These are phyloP conservation scores for Torymus auratus DNA, from an alignment of 2,888 invertebrate genomes.

Conservation along the genomic window DNA sequence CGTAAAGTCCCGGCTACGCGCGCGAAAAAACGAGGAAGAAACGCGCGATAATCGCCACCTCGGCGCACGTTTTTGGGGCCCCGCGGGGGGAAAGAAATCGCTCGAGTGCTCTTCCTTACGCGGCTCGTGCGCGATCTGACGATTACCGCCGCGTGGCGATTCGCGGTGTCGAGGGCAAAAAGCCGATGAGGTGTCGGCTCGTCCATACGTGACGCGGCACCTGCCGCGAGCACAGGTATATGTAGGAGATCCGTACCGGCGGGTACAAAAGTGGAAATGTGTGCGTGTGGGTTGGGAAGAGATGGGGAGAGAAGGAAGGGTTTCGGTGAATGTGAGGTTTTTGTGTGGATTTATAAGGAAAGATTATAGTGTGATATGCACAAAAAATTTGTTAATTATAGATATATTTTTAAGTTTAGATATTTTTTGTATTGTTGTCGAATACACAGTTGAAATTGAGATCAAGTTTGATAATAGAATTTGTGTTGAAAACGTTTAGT, in stretches of 20 bases:
- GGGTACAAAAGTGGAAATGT: background rate
- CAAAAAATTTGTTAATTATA: too few species aligned
- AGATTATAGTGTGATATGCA: too few species aligned
- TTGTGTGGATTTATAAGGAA: too few species aligned
- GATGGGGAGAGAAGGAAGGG: too few species aligned
- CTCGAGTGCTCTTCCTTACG: conserved; percentile 36
- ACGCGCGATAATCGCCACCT: conserved; percentile 50
- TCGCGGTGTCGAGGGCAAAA: conserved; percentile 15
- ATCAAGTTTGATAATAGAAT: too few species aligned
- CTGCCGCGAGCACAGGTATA: background rate
- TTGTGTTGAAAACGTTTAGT: too few species aligned
- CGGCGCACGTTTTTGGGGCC: conserved; percentile 35
- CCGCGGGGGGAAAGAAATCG: conserved; percentile 37
- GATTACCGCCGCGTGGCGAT: conserved; percentile 4
- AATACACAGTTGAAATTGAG: too few species aligned
- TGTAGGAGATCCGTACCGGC: background rate
- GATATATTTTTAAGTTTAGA: too few species aligned
- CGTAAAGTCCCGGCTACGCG: background rate
- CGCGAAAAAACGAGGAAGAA: conserved; percentile 14
- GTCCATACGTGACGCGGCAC: background rate
- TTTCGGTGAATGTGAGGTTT: too few species aligned
- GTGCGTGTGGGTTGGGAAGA: background rate
- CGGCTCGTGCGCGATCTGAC: background rate
- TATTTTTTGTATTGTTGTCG: too few species aligned
- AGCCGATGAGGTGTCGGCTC: conserved; percentile 45